phyloP scores from a whole-genome alignment of 2,888 invertebrate species.

The Tyria jacobaeae region DNA sequence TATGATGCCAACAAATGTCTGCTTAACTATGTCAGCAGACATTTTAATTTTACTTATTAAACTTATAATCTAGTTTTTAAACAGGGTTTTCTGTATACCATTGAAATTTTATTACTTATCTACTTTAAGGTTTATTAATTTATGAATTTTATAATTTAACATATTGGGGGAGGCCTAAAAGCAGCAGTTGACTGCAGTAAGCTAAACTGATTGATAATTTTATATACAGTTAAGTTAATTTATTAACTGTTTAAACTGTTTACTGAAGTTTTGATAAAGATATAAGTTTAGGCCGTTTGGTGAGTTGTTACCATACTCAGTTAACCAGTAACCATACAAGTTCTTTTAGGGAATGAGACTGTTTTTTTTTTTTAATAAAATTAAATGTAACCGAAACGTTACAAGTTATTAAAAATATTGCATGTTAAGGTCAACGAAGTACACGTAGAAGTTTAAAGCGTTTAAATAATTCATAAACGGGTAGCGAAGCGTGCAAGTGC shows the following conservation, averaged over 20 bases:
- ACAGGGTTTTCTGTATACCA: slow-evolving; percentile 26
- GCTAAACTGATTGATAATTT: too few species aligned
- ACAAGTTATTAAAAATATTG: slow-evolving; percentile 15
- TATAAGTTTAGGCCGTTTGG: too few species aligned
- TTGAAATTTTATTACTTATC: slow-evolving; percentile 21
- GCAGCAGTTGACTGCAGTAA: neutral
- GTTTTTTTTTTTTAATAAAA: too few species aligned
- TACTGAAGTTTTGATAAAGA: too few species aligned
- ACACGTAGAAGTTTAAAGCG: slow-evolving; percentile 34
- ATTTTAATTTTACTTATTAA: slow-evolving; percentile 31
- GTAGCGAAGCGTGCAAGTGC: slow-evolving; percentile 65
- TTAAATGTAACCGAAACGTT: neutral
- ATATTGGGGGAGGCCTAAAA: too few species aligned
- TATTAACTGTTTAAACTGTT: too few species aligned
- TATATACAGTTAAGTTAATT: too few species aligned
- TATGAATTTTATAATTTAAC: too few species aligned
- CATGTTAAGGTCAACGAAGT: slow-evolving; percentile 42
- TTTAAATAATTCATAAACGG: slow-evolving; percentile 57
- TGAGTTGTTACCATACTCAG: too few species aligned
- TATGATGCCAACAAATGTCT: slow-evolving; percentile 29
- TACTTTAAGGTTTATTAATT: neutral
- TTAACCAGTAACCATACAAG: too few species aligned
- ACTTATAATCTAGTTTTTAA: slow-evolving; percentile 21
- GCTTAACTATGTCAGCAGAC: slow-evolving; percentile 19
- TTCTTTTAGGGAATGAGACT: too few species aligned